Evolutionary conservation across 2,888 invertebrate genomes (phyloP).

Genomic region (Caenorhabditis sp.): DNA sequence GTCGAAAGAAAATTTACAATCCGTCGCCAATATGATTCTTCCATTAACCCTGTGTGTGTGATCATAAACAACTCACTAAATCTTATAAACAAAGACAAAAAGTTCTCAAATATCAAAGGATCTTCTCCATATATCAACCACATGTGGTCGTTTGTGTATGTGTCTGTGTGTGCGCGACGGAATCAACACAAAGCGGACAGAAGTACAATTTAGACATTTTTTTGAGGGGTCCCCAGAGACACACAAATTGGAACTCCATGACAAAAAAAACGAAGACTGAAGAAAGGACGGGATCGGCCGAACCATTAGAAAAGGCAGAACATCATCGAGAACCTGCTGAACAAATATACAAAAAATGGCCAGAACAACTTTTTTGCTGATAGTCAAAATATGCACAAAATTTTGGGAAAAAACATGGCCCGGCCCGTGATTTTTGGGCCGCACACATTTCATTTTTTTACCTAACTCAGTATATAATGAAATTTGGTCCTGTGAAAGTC

Average conservation of each 20-base stretch:
- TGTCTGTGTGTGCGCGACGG: no score
- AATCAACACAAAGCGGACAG: no score
- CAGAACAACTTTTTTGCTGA: no score
- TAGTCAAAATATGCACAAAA: no score
- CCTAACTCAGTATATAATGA: no score
- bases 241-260: neutral
- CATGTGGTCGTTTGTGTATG: neutral
- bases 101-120: neutral
- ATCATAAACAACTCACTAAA: neutral
- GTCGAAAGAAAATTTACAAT: neutral
- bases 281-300: neutral
- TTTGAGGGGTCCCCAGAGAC: neutral
- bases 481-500: no score
- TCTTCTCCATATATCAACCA: neutral
- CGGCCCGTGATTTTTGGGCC: no score
- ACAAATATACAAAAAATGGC: no score
- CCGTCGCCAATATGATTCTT: neutral
- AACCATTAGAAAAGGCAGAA: neutral
- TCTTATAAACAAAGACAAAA: neutral
- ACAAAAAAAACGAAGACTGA: neutral
- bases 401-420: no score
- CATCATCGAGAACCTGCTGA: no score
- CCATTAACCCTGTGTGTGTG: neutral
- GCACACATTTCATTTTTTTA: no score
- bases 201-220: neutral